Evolutionary conservation across 2,888 invertebrate genomes (phyloP).

Genomic region (Epinotia nisella): DNA sequence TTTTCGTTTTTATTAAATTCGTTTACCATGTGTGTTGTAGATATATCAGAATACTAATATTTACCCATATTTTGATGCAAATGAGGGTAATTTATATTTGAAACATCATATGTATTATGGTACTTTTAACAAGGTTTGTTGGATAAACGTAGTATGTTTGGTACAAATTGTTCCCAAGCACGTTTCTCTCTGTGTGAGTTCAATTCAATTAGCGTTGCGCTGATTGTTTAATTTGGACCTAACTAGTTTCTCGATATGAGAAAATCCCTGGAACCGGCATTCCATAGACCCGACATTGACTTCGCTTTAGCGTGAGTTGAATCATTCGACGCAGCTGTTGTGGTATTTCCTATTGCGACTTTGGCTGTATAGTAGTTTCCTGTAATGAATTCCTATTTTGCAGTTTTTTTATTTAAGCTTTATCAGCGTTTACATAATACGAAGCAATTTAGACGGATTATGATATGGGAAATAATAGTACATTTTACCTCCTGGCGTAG

Average conservation of each 20-base stretch:
- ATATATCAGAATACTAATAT: background rate
- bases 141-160: background rate
- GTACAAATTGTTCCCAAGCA: background rate
- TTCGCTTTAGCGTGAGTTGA: slow-evolving; percentile 18
- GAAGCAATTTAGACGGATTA: background rate
- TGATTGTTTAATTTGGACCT: slow-evolving; percentile 23
- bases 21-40: background rate
- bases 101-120: background rate
- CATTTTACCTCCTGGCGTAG: background rate
- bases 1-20: background rate
- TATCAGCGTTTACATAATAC: background rate
- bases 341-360: slow-evolving; percentile 41
- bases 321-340: slow-evolving; percentile 34
- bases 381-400: slow-evolving; percentile 18
- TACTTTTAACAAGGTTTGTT: background rate
- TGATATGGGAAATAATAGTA: background rate
- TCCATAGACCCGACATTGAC: slow-evolving; percentile 40
- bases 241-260: slow-evolving; percentile 35
- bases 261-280: slow-evolving; percentile 33
- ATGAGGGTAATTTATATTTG: background rate
- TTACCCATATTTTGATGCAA: background rate
- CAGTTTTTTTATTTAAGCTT: slow-evolving; percentile 8
- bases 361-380: slow-evolving; percentile 30
- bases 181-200: slow-evolving; percentile 6
- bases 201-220: slow-evolving; percentile 15